A percentile compares a stretch with the other conserved stretches of the same genome.
Conservation (phyloP, 2,888 invertebrate species). For the Stenodera caucasica region DNA sequence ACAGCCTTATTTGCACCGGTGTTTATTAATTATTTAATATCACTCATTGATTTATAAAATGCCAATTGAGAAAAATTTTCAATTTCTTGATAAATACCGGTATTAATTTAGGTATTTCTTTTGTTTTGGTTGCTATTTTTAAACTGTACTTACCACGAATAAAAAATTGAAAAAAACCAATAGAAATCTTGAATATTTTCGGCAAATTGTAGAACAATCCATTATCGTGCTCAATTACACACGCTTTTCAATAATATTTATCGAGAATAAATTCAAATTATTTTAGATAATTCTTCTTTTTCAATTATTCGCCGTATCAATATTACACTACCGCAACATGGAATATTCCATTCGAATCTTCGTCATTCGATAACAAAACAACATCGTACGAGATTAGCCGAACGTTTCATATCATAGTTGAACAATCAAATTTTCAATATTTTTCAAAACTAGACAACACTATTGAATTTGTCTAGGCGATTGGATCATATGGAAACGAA, state of each 20-base stretch:
- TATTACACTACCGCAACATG: background rate
- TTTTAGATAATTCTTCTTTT: background rate
- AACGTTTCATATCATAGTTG: background rate
- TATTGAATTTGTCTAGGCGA: background rate
- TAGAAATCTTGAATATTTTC: constrained; percentile 63
- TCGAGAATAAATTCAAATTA: too few species aligned
- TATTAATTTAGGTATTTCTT: background rate
- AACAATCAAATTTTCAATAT: background rate
- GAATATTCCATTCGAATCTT: background rate
- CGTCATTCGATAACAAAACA: background rate
- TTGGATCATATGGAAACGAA: background rate
- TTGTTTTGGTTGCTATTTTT: background rate
- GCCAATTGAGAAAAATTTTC: too few species aligned
- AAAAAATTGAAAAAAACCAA: constrained; percentile 82
- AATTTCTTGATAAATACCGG: background rate
- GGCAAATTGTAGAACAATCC: constrained; percentile 37
- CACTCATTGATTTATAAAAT: too few species aligned
- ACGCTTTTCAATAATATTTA: background rate
- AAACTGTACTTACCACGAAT: constrained; percentile 72
- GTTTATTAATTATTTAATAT: too few species aligned
- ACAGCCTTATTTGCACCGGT: too few species aligned
- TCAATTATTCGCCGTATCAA: background rate
- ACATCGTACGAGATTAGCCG: background rate
- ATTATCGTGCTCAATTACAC: constrained; percentile 15
- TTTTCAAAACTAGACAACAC: background rate